Evolutionary conservation across 2,888 invertebrate species (phyloP), one percentile per base, ranked within the genome.

Genomic region (Acronicta psi): DNA sequence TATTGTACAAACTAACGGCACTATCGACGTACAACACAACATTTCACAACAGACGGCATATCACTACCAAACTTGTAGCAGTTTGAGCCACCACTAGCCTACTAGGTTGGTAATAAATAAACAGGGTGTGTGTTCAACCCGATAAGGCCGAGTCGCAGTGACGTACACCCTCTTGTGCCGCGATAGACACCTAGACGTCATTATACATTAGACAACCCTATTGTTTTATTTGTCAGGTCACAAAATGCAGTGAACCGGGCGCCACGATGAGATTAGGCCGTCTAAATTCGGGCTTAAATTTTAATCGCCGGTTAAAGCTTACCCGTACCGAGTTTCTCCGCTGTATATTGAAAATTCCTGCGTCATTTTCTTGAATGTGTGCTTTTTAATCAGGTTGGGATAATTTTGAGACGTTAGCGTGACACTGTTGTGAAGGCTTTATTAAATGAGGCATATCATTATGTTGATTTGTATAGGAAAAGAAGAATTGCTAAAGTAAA

Each of bases 201-300:
- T 86, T 85, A 86, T 85, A 85, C 82, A 82, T 84, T 85, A 88
- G 85, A 83, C 74, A 69, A 71, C 77, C 74, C 84, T 83, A 85
- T 88, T 89, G 85, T 86, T 89, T 87, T 86, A 80, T 81, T 82
- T 78, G 70, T 77, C 79, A 83, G 77, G 80, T 83, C 79, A 77
- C 86, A 87, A 88, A 89, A 88, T 91, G 89, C 91, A 90, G 81
- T 86, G 84, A 81, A 85, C 84, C 88, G 84, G 84, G 81, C 82
- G 84, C 83, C 82, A 79, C 83, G 84, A 80, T 79, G 85, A 90
- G 92, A 92, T 93, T 91, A 91, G 89, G 84, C 85, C 83, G 88
- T 90, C 90, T 90, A 88, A 92, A 93, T 87, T 91, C 86, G 75
- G 82, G 89, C 86, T 90, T 92, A 92, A 92, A 90, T 88, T 89